phyloP scores from a whole-genome alignment of 2,797 vertebrate genomes.

The Mergus octosetaceus region DNA sequence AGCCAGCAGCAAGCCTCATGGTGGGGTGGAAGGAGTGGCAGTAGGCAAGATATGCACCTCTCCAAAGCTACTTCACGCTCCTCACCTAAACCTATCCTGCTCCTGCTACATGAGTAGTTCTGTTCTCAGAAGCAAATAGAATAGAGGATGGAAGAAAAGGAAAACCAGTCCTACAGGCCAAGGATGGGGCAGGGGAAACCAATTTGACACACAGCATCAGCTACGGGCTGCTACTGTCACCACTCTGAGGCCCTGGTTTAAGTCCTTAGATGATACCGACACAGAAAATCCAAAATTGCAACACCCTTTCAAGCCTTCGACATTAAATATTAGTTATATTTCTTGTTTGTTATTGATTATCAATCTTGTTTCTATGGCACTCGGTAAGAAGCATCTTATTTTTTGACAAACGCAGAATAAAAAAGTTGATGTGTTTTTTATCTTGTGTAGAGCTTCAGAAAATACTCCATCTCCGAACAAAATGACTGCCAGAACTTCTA shows the following conservation, averaged over 20 bases:
- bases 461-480: neutral
- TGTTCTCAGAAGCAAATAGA: neutral
- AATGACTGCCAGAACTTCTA: neutral
- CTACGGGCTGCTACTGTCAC: neutral
- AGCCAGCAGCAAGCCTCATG: neutral
- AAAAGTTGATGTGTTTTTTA: neutral
- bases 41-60: neutral
- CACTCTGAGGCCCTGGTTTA: neutral
- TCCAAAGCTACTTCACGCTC: neutral
- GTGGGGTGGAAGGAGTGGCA: neutral
- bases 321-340: neutral
- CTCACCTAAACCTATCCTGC: neutral
- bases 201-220: rapidly evolving
- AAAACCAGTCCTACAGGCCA: neutral
- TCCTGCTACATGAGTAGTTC: neutral
- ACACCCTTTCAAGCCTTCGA: neutral
- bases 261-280: neutral
- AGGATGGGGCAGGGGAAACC: rapidly evolving
- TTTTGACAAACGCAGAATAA: neutral
- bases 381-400: neutral
- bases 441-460: neutral
- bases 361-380: neutral
- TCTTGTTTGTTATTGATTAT: neutral
- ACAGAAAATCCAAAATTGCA: neutral
- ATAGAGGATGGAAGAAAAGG: neutral